Evolutionary conservation across 2,113 vertebrate species (phyloP), one percentile per base, ranked within the genome.

Genomic region (Rhipidura dahli): DNA sequence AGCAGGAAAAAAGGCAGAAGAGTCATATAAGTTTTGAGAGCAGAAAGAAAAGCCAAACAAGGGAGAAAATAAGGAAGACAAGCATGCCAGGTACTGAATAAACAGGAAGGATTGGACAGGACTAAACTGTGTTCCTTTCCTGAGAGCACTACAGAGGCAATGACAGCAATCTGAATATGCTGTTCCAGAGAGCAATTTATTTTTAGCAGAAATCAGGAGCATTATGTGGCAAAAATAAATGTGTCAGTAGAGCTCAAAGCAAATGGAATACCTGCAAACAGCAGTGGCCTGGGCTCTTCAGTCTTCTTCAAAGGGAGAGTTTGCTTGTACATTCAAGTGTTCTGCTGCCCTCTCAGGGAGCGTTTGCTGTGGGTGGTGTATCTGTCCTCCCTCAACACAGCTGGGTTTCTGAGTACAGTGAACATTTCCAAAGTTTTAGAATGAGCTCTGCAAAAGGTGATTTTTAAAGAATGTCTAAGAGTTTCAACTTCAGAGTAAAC

Each of bases 161-260:
- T 14, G n/a, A 79, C 49, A 82, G 81, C 56, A 51, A 45, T 16
- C 23, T 31, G 59, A 50, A 21, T 23, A 42, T 66, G 51, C 69
- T 47, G 30, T 47, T 84, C 40, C 47, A 24, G 77, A 51, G 47
- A 64, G 45, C 44, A 13, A 49, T 78, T 89, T 92, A 68, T 83
- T 94, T 89, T 87, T 75, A 84, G 80, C 4, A 3, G 83, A 81
- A 90, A 89, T 64, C 30, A 11, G 47, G 40, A 72, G 61, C 49
- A 13, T 92, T 86, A 66, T 44, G 9, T 33, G 49, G 87, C 83
- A 90, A 84, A 92, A 78, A 56, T 51, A 70, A 83, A 77, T 12
- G 33, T 93, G 83, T 78, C 40, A n/a, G 56, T 51, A 42, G 86
- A 84, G 44, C 87, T 87, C 37, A n/a, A 33, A 71, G 89, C 80